Evolutionary conservation across 2,888 invertebrate species (phyloP), one percentile per base, ranked within the genome.

Genomic region (Drosophila mulleri): DNA sequence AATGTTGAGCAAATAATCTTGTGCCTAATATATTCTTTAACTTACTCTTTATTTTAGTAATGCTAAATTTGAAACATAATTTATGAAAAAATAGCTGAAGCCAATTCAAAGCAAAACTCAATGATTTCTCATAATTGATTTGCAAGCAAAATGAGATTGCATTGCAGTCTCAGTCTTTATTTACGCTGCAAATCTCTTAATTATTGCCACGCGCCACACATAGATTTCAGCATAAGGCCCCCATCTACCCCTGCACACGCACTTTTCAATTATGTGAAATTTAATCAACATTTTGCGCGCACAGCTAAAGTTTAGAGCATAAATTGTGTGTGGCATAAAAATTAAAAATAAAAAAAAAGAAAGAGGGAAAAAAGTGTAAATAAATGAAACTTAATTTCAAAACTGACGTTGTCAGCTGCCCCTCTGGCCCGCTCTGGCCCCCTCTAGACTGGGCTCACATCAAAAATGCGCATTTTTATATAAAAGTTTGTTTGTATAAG

Each of bases 401-500:
- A 48, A 52, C 42, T 77, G 62, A 61, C 77, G 60, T 56, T 60
- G 75, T 54, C 54, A 41, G 54, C 53, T 18, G 8, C 37, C 23
- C 5, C 53, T 3, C 9, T n/a, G 16, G 26, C 0, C 7, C 53
- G n/a, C 39, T 26, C 53, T 14, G 20, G 7, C 12, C 53, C 23
- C 39, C 26, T 26, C 53, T 26, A 23, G 53, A 18, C 32, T 53
- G 5, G n/a, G 18, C 18, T n/a, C 53, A 6, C 60, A 67, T 77
- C 64, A 75, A 70, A 80, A 76, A 70, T 76, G 72, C 70, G 72
- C 72, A 75, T 73, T 74, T 81, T 68, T 72, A 68, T 73, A 58
- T 47, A 66, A 65, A 78, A 66, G 56, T 72, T 77, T 77, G 52
- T 72, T 29, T 29, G 29, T 29, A 29, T 29, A 29, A 29, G 66